Base-by-base conservation (phyloP, 2,113 vertebrate genomes). In the Azemiops feae region DNA sequence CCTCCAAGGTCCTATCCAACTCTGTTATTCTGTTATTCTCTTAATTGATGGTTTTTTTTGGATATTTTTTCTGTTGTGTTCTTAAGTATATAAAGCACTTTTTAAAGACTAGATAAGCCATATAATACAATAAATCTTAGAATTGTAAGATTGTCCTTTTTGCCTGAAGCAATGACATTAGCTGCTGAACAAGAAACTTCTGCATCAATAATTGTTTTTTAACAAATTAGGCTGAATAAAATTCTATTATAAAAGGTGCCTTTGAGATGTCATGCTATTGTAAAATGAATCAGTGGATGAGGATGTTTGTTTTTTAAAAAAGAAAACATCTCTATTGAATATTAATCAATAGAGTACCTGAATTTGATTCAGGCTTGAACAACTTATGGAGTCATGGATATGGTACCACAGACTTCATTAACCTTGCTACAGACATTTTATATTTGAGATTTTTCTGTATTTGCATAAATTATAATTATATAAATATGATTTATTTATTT, bases 181-280 rank as follows among this genome's bases (percentile, higher is more conserved):
- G 89, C 11, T 50, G 58, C 93, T 43, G 87, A 93, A 88, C 86
- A 89, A 93, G 52, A 34, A 69, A 92, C 60, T 91, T 53, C 87
- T 89, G 60, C 87, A 89, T 92, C 89, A 69, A 64, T 92, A 92
- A 93, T 89, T 45, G 69, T 89, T 89, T 91, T 91, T 60, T 18
- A 93, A 93, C 54, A 92, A 93, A 93, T 86, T 93, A 87, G 34
- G 47, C 55, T 87, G 87, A 92, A 93, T 93, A 92, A 89, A 92
- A 92, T 93, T 89, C 69, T 47, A 86, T 89, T 54, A 89, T 39
- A 20, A 86, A 86, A 93, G 87, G 55, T 92, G 87, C 25, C 69
- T 92, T 92, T 93, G 87, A 93, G 74, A 93, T 89, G 91, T 86
- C 55, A 69, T 88, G 53, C 60, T 88, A 85, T 93, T 91, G 53